Conservation (phyloP, 2,113 vertebrate genomes). For the Leptodactylus fuscus region DNA sequence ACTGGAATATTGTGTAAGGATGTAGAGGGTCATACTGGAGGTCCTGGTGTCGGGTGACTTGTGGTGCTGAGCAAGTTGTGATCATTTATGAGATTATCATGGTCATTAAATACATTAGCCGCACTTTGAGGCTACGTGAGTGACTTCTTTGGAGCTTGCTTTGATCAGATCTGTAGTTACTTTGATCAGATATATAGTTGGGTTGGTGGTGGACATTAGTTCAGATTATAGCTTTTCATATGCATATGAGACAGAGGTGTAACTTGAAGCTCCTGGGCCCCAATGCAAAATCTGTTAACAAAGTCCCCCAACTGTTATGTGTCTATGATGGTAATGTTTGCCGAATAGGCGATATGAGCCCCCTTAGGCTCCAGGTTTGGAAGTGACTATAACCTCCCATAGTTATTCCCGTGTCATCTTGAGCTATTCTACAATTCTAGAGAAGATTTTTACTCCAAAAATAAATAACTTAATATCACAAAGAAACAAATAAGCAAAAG, state of each 20-base stretch:
- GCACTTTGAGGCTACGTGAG: not conserved
- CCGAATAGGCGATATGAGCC: not conserved
- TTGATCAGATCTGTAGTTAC: not conserved
- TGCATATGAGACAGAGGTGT: not conserved
- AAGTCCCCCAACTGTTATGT: not conserved
- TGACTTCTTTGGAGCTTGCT: not conserved
- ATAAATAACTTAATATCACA: no score
- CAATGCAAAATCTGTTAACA: not conserved
- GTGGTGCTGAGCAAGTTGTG: not conserved
- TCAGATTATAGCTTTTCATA: not conserved
- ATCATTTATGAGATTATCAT: conserved; percentile 37
- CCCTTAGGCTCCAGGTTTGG: not conserved
- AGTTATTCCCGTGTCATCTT: no score
- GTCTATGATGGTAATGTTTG: not conserved
- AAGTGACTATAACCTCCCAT: no score
- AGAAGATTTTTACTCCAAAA: no score
- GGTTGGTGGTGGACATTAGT: not conserved
- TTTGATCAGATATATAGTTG: not conserved
- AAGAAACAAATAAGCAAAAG: no score
- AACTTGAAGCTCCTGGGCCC: not conserved
- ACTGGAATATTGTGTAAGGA: not conserved
- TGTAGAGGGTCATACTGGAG: not conserved
- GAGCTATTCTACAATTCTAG: no score
- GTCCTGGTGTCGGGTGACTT: conserved; percentile 20
- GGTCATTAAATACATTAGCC: conserved; percentile 32